These are phyloP conservation scores for Merluccius polli DNA, from an alignment of 2,797 vertebrate genomes.

Conservation along the genomic window DNA sequence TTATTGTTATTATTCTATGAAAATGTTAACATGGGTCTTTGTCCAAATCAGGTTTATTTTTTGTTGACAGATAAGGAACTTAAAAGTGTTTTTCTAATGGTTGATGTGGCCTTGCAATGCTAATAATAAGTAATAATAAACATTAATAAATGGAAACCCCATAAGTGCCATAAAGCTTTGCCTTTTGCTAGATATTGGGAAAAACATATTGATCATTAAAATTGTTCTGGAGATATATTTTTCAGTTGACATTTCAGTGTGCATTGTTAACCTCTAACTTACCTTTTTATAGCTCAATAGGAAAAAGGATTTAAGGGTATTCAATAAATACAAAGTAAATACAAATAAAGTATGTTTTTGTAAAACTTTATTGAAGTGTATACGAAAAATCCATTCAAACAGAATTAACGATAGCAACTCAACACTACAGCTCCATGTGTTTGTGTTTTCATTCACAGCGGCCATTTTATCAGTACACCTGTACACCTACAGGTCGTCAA, in stretches of 20 bases:
- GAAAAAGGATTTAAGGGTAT: not conserved
- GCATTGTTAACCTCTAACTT: not conserved
- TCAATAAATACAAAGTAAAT: not conserved
- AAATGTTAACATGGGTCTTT: too few species aligned
- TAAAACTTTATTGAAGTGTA: not conserved
- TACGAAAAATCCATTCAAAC: not conserved
- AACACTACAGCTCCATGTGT: not conserved
- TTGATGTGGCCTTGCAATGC: slow-evolving; percentile 1
- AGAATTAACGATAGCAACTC: not conserved
- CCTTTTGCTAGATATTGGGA: not conserved
- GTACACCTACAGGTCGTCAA: too few species aligned
- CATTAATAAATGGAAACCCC: not conserved
- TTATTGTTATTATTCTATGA: not conserved
- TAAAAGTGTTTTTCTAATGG: not conserved
- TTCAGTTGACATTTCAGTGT: not conserved
- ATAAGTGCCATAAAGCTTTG: not conserved
- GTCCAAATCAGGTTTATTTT: not conserved
- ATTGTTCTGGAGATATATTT: not conserved
- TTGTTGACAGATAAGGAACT: not conserved
- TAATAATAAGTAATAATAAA: not conserved
- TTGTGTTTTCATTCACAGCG: not conserved
- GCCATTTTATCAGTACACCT: not conserved
- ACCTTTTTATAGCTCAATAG: not conserved
- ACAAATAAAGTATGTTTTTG: not conserved
- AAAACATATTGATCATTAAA: not conserved